Percentiles rank a stretch among this genome's conserved stretches.
phyloP scores from a whole-genome alignment of 2,888 invertebrate genomes.

The Euzetes globulus region DNA sequence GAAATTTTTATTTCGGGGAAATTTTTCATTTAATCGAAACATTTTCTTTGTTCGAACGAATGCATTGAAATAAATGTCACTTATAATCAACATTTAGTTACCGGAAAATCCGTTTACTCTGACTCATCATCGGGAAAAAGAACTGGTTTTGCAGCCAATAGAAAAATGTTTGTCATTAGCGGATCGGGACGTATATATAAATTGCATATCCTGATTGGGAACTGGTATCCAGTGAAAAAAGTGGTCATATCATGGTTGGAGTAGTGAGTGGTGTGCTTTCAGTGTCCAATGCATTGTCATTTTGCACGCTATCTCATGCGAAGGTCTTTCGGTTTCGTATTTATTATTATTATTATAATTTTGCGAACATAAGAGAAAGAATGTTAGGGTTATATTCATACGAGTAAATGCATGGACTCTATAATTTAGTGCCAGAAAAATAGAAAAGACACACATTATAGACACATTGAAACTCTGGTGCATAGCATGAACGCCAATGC shows the following conservation, averaged over 20 bases:
- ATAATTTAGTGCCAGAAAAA: constrained; percentile 24
- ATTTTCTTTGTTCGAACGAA: not conserved
- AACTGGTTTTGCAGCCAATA: not conserved
- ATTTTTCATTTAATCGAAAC: not conserved
- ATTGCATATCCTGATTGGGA: constrained; percentile 4
- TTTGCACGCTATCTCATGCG: constrained; percentile 26
- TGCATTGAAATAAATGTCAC: too few species aligned
- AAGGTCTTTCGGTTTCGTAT: constrained; percentile 22
- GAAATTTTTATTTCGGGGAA: not conserved
- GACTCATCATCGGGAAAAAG: too few species aligned
- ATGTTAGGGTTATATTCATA: constrained; percentile 28
- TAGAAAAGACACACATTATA: constrained; percentile 29
- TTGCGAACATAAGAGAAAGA: constrained; percentile 19
- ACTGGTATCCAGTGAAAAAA: constrained; percentile 2
- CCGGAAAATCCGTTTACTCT: too few species aligned
- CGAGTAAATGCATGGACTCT: constrained; percentile 18
- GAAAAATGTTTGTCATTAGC: not conserved
- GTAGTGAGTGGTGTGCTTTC: not conserved
- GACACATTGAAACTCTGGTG: constrained; percentile 1
- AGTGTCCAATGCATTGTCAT: constrained; percentile 24
- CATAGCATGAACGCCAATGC: not conserved
- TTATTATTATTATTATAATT: constrained; percentile 30
- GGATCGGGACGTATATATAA: not conserved
- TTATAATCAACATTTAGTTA: too few species aligned
- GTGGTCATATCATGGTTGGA: not conserved